A percentile compares a stretch with the other conserved stretches of the same genome.
Evolutionary conservation across 2,888 invertebrate genomes (phyloP).

Genomic region (Teleogryllus oceanicus): DNA sequence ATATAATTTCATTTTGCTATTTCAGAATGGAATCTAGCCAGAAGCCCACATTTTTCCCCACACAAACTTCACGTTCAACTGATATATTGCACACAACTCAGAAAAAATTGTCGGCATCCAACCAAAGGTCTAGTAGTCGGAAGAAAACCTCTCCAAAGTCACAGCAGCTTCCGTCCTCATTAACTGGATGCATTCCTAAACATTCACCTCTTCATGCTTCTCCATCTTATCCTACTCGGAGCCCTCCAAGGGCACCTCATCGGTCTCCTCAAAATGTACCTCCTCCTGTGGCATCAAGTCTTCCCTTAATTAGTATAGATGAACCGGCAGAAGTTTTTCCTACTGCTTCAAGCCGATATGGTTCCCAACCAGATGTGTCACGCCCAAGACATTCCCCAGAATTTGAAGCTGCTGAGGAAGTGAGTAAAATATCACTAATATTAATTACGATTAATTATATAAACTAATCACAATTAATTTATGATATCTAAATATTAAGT

Average conservation of each 20-base stretch:
- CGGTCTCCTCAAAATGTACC: conserved; percentile 35
- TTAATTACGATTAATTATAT: too few relatives aligned
- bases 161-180: conserved; percentile 28
- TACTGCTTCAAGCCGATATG: neutral
- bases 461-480: too few relatives aligned
- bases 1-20: neutral
- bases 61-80: conserved; percentile 18
- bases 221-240: conserved; percentile 46
- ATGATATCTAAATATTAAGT: too few relatives aligned
- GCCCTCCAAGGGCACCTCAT: conserved; percentile 35
- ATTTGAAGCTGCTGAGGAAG: neutral
- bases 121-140: conserved; percentile 34
- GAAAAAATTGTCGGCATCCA: conserved; percentile 30
- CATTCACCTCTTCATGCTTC: conserved; percentile 60
- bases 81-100: conserved; percentile 24
- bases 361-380: neutral
- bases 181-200: conserved; percentile 47
- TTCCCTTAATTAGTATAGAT: conserved; percentile 33
- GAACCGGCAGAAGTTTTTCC: conserved; percentile 25
- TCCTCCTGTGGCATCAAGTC: conserved; percentile 24
- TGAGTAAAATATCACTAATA: neutral
- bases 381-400: neutral
- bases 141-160: conserved; percentile 36
- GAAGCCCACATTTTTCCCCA: conserved; percentile 11
- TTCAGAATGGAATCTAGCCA: conserved; percentile 38